A percentile compares a stretch with the other conserved stretches of the same genome.
These are phyloP conservation scores for Lypha dubia DNA, from an alignment of 2,888 invertebrate genomes.

Conservation along the genomic window DNA sequence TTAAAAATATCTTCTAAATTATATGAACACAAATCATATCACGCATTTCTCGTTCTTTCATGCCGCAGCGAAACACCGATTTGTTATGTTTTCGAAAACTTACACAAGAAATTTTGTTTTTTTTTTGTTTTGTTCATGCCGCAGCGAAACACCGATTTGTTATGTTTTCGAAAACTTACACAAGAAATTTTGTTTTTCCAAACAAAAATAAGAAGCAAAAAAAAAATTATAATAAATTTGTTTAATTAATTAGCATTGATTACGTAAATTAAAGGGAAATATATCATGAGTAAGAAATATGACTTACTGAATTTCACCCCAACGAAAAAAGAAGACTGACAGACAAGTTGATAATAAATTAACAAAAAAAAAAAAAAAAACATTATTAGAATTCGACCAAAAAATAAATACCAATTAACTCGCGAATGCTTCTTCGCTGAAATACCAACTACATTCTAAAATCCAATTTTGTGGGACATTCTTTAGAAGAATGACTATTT, in stretches of 20 bases:
- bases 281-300: background rate
- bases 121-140: background rate
- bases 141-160: no score
- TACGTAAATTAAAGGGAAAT: background rate
- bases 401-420: no score
- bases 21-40: conserved; percentile 1
- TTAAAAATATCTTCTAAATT: conserved; percentile 22
- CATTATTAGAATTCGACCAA: no score
- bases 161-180: background rate
- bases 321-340: background rate
- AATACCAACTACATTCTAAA: no score
- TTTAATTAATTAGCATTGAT: conserved; percentile 11
- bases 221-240: no score
- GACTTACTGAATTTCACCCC: background rate
- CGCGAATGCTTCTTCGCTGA: no score
- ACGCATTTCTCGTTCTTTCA: background rate
- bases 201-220: no score
- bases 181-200: background rate
- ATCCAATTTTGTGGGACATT: no score
- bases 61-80: background rate
- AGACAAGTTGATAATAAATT: background rate
- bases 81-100: background rate
- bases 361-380: no score
- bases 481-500: no score
- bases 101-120: background rate